phyloP scores from a whole-genome alignment of 2,888 invertebrate genomes.

The Zonitis immaculata region DNA sequence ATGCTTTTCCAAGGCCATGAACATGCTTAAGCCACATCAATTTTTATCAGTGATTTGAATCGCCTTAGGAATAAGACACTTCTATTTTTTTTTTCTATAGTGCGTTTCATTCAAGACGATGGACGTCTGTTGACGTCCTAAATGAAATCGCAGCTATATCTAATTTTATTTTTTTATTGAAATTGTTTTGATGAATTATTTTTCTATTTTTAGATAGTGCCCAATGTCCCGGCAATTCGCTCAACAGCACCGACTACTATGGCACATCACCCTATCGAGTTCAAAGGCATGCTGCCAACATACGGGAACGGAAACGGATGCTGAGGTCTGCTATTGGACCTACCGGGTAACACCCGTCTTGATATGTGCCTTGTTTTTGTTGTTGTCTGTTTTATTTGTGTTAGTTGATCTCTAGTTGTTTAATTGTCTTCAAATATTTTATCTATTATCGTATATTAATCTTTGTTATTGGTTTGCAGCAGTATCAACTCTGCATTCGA shows the following conservation, averaged over 20 bases:
- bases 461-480: conserved; percentile 53
- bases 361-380: conserved; percentile 38
- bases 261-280: conserved; percentile 78
- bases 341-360: conserved; percentile 63
- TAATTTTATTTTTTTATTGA: too few species aligned
- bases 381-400: conserved; percentile 20
- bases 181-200: too few species aligned
- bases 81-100: too few species aligned
- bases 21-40: too few species aligned
- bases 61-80: too few species aligned
- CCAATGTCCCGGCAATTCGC: conserved; percentile 35
- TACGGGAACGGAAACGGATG: conserved; percentile 96
- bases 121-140: too few species aligned
- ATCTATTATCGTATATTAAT: conserved; percentile 12
- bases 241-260: conserved; percentile 56
- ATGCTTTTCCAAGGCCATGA: too few species aligned
- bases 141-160: too few species aligned
- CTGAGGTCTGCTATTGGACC: conserved; percentile 83
- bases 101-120: too few species aligned
- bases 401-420: too few species aligned
- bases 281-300: conserved; percentile 90
- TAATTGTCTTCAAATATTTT: too few species aligned
- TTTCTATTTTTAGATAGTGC: conserved; percentile 33
- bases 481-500: conserved; percentile 99
- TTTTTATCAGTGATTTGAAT: too few species aligned